Conservation (phyloP, 2,797 vertebrate species). For the Typhlichthys subterraneus region DNA sequence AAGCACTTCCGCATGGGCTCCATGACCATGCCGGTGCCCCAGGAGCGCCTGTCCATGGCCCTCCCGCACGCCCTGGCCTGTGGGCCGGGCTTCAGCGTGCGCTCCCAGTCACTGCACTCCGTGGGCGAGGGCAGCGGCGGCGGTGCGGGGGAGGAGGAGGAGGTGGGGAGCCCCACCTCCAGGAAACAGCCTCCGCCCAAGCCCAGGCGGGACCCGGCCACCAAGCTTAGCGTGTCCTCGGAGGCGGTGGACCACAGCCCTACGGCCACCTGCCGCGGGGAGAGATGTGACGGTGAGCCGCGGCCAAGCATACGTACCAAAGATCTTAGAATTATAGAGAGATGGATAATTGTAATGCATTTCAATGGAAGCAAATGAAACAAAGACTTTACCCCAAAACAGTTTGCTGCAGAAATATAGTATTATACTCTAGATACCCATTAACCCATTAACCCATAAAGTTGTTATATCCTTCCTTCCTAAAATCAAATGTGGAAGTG, state of each 20-base stretch:
- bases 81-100: constrained; percentile 90
- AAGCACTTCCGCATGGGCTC: constrained; percentile 97
- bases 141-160: constrained; percentile 85
- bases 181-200: constrained; percentile 96
- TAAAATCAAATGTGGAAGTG: too few relatives aligned
- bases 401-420: too few relatives aligned
- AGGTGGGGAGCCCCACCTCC: constrained; percentile 89
- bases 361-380: too few relatives aligned
- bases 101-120: constrained; percentile 96
- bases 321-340: too few relatives aligned
- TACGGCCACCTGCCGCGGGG: constrained; percentile 80
- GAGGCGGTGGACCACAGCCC: constrained; percentile 92
- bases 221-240: constrained; percentile 96
- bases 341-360: too few relatives aligned
- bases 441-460: too few relatives aligned
- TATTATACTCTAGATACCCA: too few relatives aligned
- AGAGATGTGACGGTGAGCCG: constrained; percentile 82
- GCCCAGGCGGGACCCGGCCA: constrained; percentile 94
- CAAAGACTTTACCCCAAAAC: too few relatives aligned
- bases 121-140: constrained; percentile 84
- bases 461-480: too few relatives aligned
- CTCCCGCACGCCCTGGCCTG: constrained; percentile 76
- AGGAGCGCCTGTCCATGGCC: constrained; percentile 84
- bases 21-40: constrained; percentile 93
- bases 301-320: neutral